phyloP scores from a whole-genome alignment of 2,797 vertebrate species.

The Acanthornis magna region DNA sequence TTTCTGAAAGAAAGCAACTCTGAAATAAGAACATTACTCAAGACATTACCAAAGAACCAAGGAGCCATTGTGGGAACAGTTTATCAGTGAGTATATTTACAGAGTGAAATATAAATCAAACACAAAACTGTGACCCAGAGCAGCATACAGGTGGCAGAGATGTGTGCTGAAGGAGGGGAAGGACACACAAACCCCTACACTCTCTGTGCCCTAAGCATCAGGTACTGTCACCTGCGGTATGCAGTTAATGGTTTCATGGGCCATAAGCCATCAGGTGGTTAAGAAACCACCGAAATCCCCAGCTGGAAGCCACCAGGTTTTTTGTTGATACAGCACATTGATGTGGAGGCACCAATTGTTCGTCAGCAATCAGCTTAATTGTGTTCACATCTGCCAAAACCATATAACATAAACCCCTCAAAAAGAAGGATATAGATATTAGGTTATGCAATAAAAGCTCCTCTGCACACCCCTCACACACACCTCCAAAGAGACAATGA shows the following conservation, averaged over 20 bases:
- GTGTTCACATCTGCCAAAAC: neutral
- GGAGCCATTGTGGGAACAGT: neutral
- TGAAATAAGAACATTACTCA: neutral
- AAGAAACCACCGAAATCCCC: neutral
- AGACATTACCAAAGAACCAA: neutral
- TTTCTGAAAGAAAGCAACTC: neutral
- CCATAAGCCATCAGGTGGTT: neutral
- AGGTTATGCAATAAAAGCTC: neutral
- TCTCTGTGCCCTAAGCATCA: rapidly evolving
- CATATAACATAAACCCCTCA: rapidly evolving
- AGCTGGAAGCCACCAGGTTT: rapidly evolving
- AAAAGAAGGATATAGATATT: neutral
- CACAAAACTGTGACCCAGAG: neutral
- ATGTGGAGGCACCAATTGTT: neutral
- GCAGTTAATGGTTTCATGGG: neutral
- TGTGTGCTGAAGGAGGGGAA: neutral
- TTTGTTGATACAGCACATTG: neutral
- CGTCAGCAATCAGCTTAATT: rapidly evolving
- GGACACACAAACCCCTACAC: neutral
- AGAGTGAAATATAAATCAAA: neutral
- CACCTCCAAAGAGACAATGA: neutral
- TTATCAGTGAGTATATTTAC: neutral
- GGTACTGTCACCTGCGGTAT: neutral
- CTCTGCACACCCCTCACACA: neutral
- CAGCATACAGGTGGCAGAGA: rapidly evolving